Evolutionary conservation across 2,113 vertebrate genomes (phyloP).

Genomic region (Glareola pratincola): DNA sequence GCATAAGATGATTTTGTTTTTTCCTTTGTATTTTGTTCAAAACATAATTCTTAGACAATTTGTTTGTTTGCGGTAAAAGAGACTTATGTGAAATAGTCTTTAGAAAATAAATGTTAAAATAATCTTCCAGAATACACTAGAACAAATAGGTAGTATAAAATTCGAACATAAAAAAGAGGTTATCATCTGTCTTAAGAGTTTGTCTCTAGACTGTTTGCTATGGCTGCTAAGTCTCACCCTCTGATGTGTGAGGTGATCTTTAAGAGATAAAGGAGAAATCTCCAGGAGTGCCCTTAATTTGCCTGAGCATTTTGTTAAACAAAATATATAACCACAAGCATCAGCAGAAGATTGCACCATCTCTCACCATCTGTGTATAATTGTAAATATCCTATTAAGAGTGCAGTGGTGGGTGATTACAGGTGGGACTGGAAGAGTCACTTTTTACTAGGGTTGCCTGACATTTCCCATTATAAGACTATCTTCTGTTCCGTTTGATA

Average conservation of each 20-base stretch:
- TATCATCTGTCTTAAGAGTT: neutral
- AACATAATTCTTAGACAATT: neutral
- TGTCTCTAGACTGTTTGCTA: neutral
- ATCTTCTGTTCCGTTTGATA: conserved; percentile 20
- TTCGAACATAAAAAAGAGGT: neutral
- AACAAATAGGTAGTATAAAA: neutral
- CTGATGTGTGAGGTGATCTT: conserved; percentile 13
- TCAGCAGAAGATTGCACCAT: neutral
- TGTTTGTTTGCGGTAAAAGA: neutral
- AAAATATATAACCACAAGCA: neutral
- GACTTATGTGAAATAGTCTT: neutral
- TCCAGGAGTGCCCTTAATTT: conserved; percentile 51
- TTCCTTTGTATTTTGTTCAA: neutral
- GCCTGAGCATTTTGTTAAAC: conserved; percentile 6
- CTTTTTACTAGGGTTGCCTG: conserved; percentile 17
- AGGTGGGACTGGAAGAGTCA: conserved; percentile 48
- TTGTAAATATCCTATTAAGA: conserved; percentile 34
- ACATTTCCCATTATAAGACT: conserved; percentile 47
- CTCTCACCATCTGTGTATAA: conserved; percentile 49
- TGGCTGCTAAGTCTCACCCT: neutral
- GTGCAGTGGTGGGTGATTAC: conserved; percentile 30
- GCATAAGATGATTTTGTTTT: neutral
- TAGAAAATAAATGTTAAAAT: neutral
- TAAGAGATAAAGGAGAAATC: conserved; percentile 32
- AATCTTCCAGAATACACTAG: neutral